Percentiles rank a stretch among this genome's conserved stretches.
These are phyloP conservation scores for Erpobdella octoculata DNA, from an alignment of 2,888 invertebrate species.

Conservation along the genomic window DNA sequence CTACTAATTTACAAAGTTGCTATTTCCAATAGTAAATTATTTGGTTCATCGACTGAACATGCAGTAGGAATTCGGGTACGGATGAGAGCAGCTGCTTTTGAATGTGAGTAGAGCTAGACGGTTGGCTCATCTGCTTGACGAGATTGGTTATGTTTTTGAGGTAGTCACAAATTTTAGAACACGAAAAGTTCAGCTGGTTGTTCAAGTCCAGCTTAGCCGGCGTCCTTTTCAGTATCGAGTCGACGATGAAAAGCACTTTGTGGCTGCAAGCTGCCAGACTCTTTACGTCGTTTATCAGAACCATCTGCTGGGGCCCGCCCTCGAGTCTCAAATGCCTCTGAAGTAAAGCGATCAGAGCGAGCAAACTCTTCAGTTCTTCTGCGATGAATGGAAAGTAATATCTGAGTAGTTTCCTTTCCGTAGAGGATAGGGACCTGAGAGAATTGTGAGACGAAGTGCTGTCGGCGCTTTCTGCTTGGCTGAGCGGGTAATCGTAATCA, in stretches of 20 bases:
- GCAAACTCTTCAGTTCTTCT: background rate
- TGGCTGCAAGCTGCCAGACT: background rate
- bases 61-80: background rate
- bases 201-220: background rate
- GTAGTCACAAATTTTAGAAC: slow-evolving; percentile 3
- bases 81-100: background rate
- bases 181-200: background rate
- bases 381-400: background rate
- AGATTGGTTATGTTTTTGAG: slow-evolving; percentile 6
- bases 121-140: slow-evolving; percentile 10
- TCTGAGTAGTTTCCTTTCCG: background rate
- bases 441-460: background rate
- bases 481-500: background rate
- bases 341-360: background rate
- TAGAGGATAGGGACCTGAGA: background rate
- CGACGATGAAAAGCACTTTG: slow-evolving; percentile 2
- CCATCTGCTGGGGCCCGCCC: background rate
- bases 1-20: no score
- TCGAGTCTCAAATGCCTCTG: background rate
- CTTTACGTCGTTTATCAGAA: slow-evolving; percentile 13
- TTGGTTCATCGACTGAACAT: background rate
- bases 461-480: background rate
- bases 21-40: background rate
- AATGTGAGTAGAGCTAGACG: background rate
- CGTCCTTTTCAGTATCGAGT: background rate